A percentile compares a stretch with the other conserved stretches of the same genome.
Evolutionary conservation across 2,113 vertebrate species (phyloP).

Genomic region (Jacana jacana): DNA sequence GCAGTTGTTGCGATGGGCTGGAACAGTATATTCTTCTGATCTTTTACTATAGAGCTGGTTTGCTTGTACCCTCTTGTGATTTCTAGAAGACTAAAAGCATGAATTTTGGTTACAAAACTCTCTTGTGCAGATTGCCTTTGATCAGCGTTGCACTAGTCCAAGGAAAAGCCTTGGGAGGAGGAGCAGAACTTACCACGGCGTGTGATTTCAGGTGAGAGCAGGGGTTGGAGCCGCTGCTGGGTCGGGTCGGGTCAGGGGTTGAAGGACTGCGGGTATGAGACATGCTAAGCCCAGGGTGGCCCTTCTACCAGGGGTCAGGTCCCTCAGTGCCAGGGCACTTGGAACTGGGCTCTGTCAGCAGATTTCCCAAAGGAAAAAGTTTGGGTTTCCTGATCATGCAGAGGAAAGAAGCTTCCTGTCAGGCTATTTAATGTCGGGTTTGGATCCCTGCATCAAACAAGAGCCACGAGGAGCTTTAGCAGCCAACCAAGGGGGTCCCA

Average conservation of each 20-base stretch:
- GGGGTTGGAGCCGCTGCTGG: background rate
- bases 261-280: background rate
- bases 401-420: background rate
- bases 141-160: conserved; percentile 92
- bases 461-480: background rate
- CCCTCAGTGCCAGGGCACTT: background rate
- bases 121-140: conserved; percentile 84
- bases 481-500: background rate
- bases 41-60: background rate
- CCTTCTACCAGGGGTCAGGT: background rate
- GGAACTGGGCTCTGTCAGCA: background rate
- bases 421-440: background rate
- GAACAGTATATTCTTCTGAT: background rate
- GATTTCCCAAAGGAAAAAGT: background rate
- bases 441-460: background rate
- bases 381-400: background rate
- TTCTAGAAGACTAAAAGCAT: background rate
- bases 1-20: background rate
- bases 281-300: background rate
- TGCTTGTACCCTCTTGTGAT: background rate
- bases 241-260: background rate
- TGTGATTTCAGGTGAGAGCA: conserved; percentile 92
- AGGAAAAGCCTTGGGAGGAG: conserved; percentile 90
- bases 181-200: conserved; percentile 90
- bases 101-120: background rate